Evolutionary conservation across 2,797 vertebrate species (phyloP).

Genomic region (Remorina albescens): DNA sequence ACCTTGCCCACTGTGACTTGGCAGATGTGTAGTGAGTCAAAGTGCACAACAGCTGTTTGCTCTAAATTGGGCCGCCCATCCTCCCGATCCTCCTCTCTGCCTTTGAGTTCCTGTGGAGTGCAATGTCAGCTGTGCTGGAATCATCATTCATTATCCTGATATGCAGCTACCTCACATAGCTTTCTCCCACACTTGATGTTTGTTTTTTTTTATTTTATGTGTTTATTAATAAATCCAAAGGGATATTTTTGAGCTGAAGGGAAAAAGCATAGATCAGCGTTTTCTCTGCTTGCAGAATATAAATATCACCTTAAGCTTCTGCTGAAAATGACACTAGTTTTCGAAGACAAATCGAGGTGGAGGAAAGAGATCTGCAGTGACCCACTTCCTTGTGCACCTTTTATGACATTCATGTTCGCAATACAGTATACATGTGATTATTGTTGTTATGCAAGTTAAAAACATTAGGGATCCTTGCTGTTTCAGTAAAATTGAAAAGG

Average conservation of each 20-base stretch:
- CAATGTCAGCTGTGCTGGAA: constrained; percentile 80
- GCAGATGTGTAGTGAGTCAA: constrained; percentile 76
- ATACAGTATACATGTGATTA: constrained; percentile 28
- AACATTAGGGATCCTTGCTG: neutral
- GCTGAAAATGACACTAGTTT: constrained; percentile 48
- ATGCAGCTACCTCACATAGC: constrained; percentile 30
- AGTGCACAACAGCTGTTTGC: constrained; percentile 79
- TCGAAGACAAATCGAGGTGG: constrained; percentile 42
- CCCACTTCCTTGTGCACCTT: constrained; percentile 61
- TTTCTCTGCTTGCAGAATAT: constrained; percentile 27
- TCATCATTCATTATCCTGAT: constrained; percentile 76
- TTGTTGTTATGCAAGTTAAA: constrained; percentile 29
- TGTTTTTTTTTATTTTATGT: constrained; percentile 20
- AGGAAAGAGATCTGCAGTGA: constrained; percentile 66
- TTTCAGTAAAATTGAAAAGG: constrained; percentile 14
- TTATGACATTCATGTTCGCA: constrained; percentile 50
- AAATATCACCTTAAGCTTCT: constrained; percentile 56
- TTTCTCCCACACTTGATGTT: neutral
- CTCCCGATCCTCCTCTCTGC: constrained; percentile 69
- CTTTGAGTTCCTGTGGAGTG: constrained; percentile 81
- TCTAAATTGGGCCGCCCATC: constrained; percentile 79
- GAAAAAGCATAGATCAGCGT: constrained; percentile 30
- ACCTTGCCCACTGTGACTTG: constrained; percentile 74
- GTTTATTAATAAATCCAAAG: constrained; percentile 52
- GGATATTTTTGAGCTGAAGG: constrained; percentile 36